Base-by-base conservation (phyloP, 2,888 invertebrate species). In the Philaethria dido region DNA sequence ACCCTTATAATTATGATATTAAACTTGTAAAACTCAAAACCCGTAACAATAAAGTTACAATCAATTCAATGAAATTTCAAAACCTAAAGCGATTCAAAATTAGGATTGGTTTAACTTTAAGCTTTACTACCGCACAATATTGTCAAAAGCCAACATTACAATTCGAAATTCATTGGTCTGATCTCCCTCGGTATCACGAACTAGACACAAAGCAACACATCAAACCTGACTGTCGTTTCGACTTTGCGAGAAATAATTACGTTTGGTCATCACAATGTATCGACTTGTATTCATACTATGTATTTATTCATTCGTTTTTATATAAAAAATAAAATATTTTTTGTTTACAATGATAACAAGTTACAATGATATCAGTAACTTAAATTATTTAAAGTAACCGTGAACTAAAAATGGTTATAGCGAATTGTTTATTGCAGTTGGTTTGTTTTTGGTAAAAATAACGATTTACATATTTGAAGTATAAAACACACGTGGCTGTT, bases 391-490 rank as follows among this genome's bases (percentile, higher is more conserved):
- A n/a, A 33, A 33, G 8, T 33, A 8, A 33, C 9, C 33, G 9
- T 9, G 33, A 33, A 8, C 5, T 33, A 33, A 33, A 33, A 33
- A 33, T 33, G 4, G 3, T 39, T 2, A 6, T 29, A 29, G 6
- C 29, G 29, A 29, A 29, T 29, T 20, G 13, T 11, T n/a, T 71
- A 77, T 78, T 79, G 83, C 80, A 80, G 79, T 76, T 74, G 69
- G 69, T 73, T 74, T 74, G 83, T 79, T 85, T 84, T 87, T 85
- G 85, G 83, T 84, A 81, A 81, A 81, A 81, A 75, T 77, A 75
- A 64, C 67, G 74, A 89, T 88, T 88, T 85, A 79, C 86, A 86
- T 90, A 86, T 85, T 84, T 83, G 79, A 79, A 80, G 79, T 77
- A 81, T 78, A 78, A 78, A 71, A 73, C 76, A 83, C 87, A 84